Evolutionary conservation across 2,113 vertebrate genomes (phyloP), one percentile per base, ranked within the genome.

Genomic region (Brachyistius frenatus): DNA sequence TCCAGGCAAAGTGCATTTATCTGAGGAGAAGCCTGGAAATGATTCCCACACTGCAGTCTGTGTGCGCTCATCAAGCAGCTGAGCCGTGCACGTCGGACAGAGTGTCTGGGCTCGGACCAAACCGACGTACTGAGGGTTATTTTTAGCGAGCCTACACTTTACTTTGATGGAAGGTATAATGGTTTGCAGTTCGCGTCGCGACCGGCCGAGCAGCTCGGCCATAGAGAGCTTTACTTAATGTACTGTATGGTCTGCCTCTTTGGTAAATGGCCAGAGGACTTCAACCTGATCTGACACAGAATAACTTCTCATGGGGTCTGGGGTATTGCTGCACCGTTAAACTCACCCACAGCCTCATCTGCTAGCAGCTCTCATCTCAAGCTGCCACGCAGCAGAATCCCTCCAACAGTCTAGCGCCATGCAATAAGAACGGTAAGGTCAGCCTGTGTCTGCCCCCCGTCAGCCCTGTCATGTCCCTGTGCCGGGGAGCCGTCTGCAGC

Each of bases 221-320:
- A 67, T 47, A 37, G 56, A 41, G 15, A 60, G 56, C 69, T 78
- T 74, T 60, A 75, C 66, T 81, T 79, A 81, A 81, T 78, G 65
- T 66, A 44, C 61, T 66, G 58, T 81, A 66, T 64, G 30, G 54
- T 67, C 56, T 84, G 60, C 13, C 61, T 78, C 32, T n/a, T 71
- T 70, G 71, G 61, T 67, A 70, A 67, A 76, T 70, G 66, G 50
- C 70, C 52, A 39, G 49, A 78, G 63, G 69, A 73, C 85, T 76
- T 83, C 64, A 71, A 81, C 69, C 75, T 66, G 62, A 78, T 81
- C 75, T 87, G 78, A 84, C 69, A 87, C 61, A 57, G 69, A 84
- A 75, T 67, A 70, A 66, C 52, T 72, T 72, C 69, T 80, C 80
- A 84, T 78, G 66, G 66, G 47, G 57, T 66, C 74, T 53, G 66